Evolutionary conservation across 1,140 invertebrate genomes (phyloP).

Genomic region (Delia radicum): DNA sequence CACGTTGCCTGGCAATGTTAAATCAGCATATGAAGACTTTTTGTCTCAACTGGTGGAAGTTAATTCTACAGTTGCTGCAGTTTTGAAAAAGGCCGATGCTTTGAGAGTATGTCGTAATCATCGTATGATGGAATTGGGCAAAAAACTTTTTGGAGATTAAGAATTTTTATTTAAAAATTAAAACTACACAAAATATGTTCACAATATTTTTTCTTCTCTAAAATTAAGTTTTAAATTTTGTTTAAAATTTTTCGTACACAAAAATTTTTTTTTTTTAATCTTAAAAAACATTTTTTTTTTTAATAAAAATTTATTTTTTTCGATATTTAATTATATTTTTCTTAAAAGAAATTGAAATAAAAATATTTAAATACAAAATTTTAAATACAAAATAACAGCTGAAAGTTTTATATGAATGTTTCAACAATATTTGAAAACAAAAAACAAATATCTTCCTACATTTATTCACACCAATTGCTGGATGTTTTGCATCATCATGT

Average conservation of each 20-base stretch:
- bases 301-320: background rate
- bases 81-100: conserved; percentile 80
- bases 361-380: background rate
- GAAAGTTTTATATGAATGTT: too few species aligned
- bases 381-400: too few species aligned
- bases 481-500: background rate
- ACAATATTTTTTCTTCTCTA: background rate
- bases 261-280: background rate
- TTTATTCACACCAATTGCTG: background rate
- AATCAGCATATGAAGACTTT: conserved; percentile 88
- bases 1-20: conserved; percentile 76
- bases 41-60: conserved; percentile 81
- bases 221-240: background rate
- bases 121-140: conserved; percentile 83
- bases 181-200: background rate
- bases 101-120: conserved; percentile 81
- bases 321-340: background rate
- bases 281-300: background rate
- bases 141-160: conserved; percentile 81
- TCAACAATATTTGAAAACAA: background rate
- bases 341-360: background rate
- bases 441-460: background rate
- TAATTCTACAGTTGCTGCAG: conserved; percentile 70
- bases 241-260: too few species aligned
- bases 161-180: background rate